Conservation (phyloP, 2,797 vertebrate genomes). For the Schizopygopsis pylzovi region DNA sequence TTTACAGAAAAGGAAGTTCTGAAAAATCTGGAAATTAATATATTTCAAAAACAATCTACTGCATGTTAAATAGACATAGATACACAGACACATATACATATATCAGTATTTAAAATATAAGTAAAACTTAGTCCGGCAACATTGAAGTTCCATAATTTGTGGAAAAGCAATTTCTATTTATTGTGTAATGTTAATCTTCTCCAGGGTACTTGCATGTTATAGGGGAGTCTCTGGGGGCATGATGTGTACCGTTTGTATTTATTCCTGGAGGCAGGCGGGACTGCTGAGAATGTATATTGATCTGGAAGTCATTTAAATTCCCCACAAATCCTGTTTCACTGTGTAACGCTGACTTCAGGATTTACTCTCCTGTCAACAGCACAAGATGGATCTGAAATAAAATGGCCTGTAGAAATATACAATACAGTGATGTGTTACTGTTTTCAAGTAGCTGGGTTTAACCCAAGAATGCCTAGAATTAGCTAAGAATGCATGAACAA, state of each 20-base stretch:
- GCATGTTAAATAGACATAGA: too few species aligned
- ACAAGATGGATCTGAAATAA: constrained; percentile 39
- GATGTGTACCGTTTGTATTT: neutral
- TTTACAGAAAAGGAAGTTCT: neutral
- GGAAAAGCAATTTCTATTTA: neutral
- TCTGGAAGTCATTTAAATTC: constrained; percentile 44
- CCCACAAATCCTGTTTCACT: constrained; percentile 36
- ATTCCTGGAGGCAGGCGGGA: constrained; percentile 6
- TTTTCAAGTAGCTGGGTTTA: neutral
- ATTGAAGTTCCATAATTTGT: neutral
- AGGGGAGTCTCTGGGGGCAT: neutral
- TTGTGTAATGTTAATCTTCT: neutral
- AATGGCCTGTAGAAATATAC: constrained; percentile 2
- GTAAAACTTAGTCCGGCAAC: neutral
- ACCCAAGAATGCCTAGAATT: neutral
- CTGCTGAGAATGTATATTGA: constrained; percentile 40
- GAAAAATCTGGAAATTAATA: too few species aligned
- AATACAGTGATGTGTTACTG: neutral
- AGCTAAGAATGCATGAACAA: neutral
- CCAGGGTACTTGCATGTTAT: neutral
- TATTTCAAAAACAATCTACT: too few species aligned
- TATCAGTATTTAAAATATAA: neutral
- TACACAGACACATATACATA: too few species aligned
- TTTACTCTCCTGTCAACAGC: constrained; percentile 41
- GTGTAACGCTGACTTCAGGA: constrained; percentile 32